Evolutionary conservation across 2,888 invertebrate genomes (phyloP), one percentile per base, ranked within the genome.

Genomic region (Synanthedon myopaeformis): DNA sequence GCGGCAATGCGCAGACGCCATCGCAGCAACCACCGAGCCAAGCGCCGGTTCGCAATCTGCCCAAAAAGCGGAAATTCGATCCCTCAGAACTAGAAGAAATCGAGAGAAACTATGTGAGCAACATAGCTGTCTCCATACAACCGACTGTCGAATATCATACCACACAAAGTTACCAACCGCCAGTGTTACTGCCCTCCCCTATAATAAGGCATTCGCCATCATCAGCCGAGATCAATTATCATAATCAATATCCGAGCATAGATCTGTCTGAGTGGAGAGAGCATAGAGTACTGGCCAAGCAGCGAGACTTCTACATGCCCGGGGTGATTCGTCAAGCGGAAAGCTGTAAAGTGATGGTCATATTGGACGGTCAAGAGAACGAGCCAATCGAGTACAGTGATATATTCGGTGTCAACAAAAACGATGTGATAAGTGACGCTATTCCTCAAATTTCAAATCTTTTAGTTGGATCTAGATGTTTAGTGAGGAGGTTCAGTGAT

Each of bases 211-310:
- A 85, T 49, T 86, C 88, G 1, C 90, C 91, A 1, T 90, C 91
- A 56, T 89, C 90, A 45, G 75, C 83, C 14, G 91, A 91, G 42
- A 79, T 89, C 45, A 91, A 90, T 58, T 64, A 72, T 2, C 82
- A 73, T 61, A 63, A 68, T 35, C 73, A 72, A 60, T 91, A 91
- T 70, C 91, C 91, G 12, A 87, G 89, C 65, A 90, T 98, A 61
- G 96, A 98, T 86, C 89, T 98, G 64, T 93, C 92, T 68, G 97
- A 98, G 82, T 98, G 98, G 98, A 92, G 93, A 64, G 95, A 96
- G 71, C 96, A 97, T 76, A 89, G 97, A 65, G 96, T 98, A 57
- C 88, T 98, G 65, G 98, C 97, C 49, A 95, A 94, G 75, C 92
- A 93, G 70, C 92, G 93, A 60, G 92, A 92, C 57, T 89, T 92